phyloP scores from a whole-genome alignment of 2,797 vertebrate genomes.

The Sibirionetta formosa region DNA sequence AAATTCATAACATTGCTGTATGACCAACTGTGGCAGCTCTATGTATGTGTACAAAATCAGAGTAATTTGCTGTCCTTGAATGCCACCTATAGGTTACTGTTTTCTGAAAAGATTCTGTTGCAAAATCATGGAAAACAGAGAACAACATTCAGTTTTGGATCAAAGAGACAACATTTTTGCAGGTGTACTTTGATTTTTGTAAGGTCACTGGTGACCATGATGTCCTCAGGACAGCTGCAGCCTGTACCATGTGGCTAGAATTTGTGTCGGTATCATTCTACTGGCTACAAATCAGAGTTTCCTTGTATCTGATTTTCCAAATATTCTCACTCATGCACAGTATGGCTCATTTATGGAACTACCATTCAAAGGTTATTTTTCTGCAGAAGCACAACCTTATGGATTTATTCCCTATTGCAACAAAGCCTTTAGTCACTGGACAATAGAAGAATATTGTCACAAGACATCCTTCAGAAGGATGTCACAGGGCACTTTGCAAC shows the following conservation, averaged over 20 bases:
- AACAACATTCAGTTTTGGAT: background rate
- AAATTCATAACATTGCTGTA: background rate
- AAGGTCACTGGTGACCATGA: background rate
- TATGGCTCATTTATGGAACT: background rate
- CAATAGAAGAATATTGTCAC: background rate
- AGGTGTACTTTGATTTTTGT: background rate
- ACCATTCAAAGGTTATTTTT: background rate
- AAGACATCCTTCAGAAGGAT: background rate
- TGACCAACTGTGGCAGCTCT: background rate
- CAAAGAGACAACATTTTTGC: background rate
- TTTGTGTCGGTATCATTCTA: background rate
- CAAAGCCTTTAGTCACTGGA: background rate
- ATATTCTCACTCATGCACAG: background rate
- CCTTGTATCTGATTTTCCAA: background rate
- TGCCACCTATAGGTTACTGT: conserved; percentile 70
- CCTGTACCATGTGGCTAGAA: background rate
- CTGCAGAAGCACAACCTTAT: background rate
- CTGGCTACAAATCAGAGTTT: background rate
- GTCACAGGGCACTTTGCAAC: background rate
- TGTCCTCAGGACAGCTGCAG: background rate
- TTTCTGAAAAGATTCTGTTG: conserved; percentile 1
- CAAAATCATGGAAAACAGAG: background rate
- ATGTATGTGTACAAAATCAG: background rate
- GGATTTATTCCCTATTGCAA: background rate
- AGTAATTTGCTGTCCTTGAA: conserved; percentile 66